Evolutionary conservation across 1,140 invertebrate genomes (phyloP).

Genomic region (Trypoxylus dichotomus): DNA sequence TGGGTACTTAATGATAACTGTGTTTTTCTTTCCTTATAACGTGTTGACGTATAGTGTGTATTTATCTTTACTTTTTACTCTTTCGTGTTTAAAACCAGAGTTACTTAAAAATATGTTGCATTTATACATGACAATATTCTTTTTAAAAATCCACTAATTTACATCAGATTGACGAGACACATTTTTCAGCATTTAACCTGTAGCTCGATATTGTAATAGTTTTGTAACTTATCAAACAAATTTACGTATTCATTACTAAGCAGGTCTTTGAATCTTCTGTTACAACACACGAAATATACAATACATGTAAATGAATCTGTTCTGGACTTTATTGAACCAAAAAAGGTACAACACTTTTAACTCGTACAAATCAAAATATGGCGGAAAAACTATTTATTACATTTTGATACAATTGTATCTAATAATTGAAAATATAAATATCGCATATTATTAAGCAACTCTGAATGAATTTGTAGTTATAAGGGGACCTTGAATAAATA

Average conservation of each 20-base stretch:
- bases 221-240: too few species aligned
- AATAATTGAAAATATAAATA: background rate
- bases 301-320: too few species aligned
- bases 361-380: background rate
- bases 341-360: too few species aligned
- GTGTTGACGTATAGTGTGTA: constrained; percentile 1
- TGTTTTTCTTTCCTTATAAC: constrained; percentile 15
- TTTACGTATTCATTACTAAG: too few species aligned
- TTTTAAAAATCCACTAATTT: background rate
- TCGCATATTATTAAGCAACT: background rate
- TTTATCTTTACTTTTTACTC: background rate
- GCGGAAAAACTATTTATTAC: background rate
- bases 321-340: too few species aligned
- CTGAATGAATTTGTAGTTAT: constrained; percentile 8
- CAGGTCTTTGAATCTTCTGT: too few species aligned
- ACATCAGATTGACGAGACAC: background rate
- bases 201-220: too few species aligned
- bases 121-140: background rate
- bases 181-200: too few species aligned
- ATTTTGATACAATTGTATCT: background rate
- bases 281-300: too few species aligned
- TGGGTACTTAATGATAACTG: constrained; percentile 27
- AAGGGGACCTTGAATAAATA: constrained; percentile 10
- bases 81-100: background rate
- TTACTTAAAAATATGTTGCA: background rate